Evolutionary conservation across 2,113 vertebrate species (phyloP).

Genomic region (Boleophthalmus pectinirostris): DNA sequence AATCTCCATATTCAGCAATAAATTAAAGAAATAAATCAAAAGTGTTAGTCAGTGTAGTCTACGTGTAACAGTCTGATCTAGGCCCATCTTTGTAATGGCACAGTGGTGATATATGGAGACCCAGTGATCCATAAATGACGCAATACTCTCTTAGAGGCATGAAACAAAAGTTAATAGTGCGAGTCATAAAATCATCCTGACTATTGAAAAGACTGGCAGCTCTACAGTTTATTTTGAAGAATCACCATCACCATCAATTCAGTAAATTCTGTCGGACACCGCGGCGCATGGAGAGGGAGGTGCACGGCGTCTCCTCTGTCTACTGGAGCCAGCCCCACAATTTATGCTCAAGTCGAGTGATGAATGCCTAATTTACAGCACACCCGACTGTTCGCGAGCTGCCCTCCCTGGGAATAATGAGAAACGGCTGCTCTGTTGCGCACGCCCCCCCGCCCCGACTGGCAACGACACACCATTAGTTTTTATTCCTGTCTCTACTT

Average conservation of each 20-base stretch:
- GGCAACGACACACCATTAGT: conserved; percentile 80
- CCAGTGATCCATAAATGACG: background rate
- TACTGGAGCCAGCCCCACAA: conserved; percentile 68
- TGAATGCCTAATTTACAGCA: conserved; percentile 78
- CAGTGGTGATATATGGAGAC: background rate
- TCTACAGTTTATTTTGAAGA: conserved; percentile 39
- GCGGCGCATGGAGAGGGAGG: conserved; percentile 33
- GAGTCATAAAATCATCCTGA: conserved; percentile 37
- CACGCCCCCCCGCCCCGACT: conserved; percentile 66
- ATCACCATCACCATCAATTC: conserved; percentile 50
- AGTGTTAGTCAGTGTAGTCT: background rate
- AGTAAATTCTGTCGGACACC: conserved; percentile 37
- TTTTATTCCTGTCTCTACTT: conserved; percentile 79
- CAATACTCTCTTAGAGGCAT: conserved; percentile 1
- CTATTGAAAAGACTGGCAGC: conserved; percentile 33
- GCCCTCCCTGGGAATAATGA: conserved; percentile 78
- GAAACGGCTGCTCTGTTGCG: conserved; percentile 78
- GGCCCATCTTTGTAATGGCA: background rate
- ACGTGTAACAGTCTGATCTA: no score
- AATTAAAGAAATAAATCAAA: background rate
- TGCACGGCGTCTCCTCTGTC: conserved; percentile 57
- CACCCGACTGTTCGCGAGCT: conserved; percentile 68
- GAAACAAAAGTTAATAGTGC: background rate
- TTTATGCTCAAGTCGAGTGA: conserved; percentile 77
- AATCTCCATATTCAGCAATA: background rate